A percentile compares a stretch with the other conserved stretches of the same genome.
Conservation (phyloP, 1,140 invertebrate species). For the Heliothis virescens region DNA sequence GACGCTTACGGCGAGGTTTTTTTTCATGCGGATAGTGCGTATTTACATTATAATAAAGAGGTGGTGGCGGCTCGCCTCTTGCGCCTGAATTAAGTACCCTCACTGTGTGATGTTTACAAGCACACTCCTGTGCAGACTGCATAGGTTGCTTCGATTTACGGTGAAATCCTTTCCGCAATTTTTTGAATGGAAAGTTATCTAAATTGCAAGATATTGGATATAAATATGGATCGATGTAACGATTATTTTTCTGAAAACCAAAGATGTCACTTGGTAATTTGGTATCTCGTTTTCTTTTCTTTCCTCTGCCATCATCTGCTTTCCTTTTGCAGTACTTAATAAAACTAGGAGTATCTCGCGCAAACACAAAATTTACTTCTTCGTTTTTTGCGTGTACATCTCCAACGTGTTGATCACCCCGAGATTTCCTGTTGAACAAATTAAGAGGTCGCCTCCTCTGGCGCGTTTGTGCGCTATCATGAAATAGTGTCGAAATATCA, state of each 20-base stretch:
- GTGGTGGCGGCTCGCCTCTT: background rate
- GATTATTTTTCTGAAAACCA: conserved; percentile 28
- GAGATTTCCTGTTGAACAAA: conserved; percentile 5
- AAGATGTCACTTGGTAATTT: conserved; percentile 8
- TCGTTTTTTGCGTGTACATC: background rate
- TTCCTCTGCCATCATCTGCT: background rate
- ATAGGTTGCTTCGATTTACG: background rate
- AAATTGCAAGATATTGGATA: conserved; percentile 16
- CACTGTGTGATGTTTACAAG: conserved; percentile 25
- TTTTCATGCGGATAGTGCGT: background rate
- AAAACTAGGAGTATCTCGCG: conserved; percentile 10
- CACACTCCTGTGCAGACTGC: background rate
- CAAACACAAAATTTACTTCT: conserved; percentile 17
- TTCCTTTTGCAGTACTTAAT: background rate
- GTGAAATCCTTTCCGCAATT: conserved; percentile 4
- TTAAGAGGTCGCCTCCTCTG: background rate
- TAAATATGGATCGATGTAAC: background rate
- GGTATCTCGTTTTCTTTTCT: background rate
- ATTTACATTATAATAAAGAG: conserved; percentile 15
- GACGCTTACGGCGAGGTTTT: background rate
- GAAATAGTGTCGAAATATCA: background rate
- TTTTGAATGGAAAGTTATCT: conserved; percentile 20
- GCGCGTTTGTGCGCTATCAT: background rate
- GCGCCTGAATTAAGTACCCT: background rate
- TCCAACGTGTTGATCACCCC: background rate